Percentiles rank a stretch among this genome's conserved stretches.
Conservation (phyloP, 2,888 invertebrate species). For the Trachelus stipa region DNA sequence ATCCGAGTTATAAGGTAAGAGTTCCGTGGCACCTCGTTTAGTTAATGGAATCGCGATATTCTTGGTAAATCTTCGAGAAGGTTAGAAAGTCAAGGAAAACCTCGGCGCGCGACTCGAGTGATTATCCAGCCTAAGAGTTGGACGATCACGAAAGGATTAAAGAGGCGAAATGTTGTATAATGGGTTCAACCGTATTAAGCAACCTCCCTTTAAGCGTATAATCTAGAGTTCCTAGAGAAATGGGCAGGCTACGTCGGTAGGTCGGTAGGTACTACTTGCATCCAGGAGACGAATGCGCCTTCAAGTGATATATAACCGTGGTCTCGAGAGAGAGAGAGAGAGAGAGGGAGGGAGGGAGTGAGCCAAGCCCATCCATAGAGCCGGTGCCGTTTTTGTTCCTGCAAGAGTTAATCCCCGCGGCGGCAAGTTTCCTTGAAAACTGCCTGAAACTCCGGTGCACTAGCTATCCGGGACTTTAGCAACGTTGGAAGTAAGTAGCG, state of each 20-base stretch:
- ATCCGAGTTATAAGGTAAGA: too few species aligned
- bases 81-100: too few species aligned
- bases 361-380: constrained; percentile 16
- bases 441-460: constrained; percentile 41
- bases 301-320: constrained; percentile 26
- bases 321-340: constrained; percentile 16
- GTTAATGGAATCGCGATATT: too few species aligned
- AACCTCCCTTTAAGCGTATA: constrained; percentile 25
- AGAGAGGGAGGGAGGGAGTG: too few species aligned
- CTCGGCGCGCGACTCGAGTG: not conserved
- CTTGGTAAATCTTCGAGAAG: too few species aligned
- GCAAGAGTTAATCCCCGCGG: constrained; percentile 55
- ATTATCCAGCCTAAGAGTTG: not conserved
- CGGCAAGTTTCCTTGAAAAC: constrained; percentile 50
- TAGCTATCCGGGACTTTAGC: constrained; percentile 16
- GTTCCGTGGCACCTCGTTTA: too few species aligned
- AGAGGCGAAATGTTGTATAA: constrained; percentile 16
- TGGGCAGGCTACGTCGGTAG: not conserved
- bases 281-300: constrained; percentile 7
- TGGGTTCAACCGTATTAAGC: not conserved
- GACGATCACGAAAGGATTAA: constrained; percentile 20
- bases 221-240: constrained; percentile 13
- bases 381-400: constrained; percentile 50
- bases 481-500: constrained; percentile 26
- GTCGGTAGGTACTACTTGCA: too few species aligned